Base-by-base conservation (phyloP, 2,888 invertebrate species). In the Tuberolachnus salignus region DNA sequence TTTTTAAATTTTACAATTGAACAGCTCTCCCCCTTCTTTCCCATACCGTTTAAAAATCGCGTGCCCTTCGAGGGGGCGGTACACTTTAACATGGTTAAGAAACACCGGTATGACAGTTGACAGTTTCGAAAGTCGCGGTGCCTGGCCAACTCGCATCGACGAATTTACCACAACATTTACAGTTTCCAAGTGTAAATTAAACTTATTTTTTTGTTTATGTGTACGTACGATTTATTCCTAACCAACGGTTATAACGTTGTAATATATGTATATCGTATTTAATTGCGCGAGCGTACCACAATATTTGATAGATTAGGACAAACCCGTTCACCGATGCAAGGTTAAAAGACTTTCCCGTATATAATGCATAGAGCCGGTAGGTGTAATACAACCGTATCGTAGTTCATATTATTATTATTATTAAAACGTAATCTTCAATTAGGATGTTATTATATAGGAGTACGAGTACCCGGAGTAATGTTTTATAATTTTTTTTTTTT, bases 301-400 rank as follows among this genome's bases (percentile, higher is more conserved):
- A 72, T 34, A 34, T 61, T 72, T 49, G 72, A 72, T 49, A 51
- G 71, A 71, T 71, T 72, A 72, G 59, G 71, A 71, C 49, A 72
- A 71, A 72, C 72, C 61, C 61, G 72, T 72, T 72, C 72, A 72
- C n/a, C n/a, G 34, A 4, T 3, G 34, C 72, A 72, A 72, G 72
- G 72, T 72, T 72, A 72, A 11, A 19, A n/a, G 26, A 59, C 72
- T 72, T 72, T 61, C 72, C 72, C 59, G n/a, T 49, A 14, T 16
- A 23, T 19, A 42, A 34, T 14, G 10, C 34, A 16, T 61, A 26
- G 59, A 3, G 16, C 34, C 55, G 8, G 23, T 23, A 51, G 16
- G n/a, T n/a, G 59, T 34, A 59, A 4, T 34, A 59, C n/a, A 72
- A 61, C 59, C 59, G 59, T 72, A 49, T 61, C 34, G 19, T 59